Evolutionary conservation across 2,797 vertebrate species (phyloP).

Genomic region (Melanotaenia parkinsoni): DNA sequence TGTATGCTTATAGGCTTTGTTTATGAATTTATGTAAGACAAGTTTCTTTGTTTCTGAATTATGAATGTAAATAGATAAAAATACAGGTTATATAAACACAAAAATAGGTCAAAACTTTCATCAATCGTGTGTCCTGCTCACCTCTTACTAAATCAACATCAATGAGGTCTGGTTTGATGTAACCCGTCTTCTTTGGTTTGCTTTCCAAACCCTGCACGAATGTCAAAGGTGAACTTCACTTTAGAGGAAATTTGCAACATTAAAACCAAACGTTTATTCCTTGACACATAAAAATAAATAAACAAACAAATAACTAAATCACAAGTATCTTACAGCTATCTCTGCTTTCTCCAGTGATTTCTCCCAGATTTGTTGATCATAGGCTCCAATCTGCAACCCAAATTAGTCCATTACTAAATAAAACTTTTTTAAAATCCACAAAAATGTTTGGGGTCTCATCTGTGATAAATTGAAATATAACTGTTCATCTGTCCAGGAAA

Average conservation of each 20-base stretch:
- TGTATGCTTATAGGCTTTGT: not conserved
- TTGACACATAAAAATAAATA: conserved; percentile 3
- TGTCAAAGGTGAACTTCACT: not conserved
- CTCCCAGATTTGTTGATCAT: conserved; percentile 96
- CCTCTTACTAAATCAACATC: conserved; percentile 99
- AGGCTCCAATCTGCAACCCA: conserved; percentile 90
- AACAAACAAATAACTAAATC: not conserved
- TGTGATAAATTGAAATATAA: not conserved
- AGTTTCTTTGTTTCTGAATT: not conserved
- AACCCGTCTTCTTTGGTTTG: conserved; percentile 95
- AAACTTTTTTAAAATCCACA: no score
- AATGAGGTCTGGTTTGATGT: conserved; percentile 97
- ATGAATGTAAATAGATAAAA: not conserved
- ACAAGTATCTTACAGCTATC: conserved; percentile 84
- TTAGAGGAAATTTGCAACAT: not conserved
- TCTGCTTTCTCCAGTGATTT: conserved; percentile 91
- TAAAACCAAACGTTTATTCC: not conserved
- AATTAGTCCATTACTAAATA: conserved; percentile 18
- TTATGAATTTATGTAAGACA: not conserved
- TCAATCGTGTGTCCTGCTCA: conserved; percentile 62
- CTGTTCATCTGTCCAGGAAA: not conserved
- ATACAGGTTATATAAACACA: not conserved
- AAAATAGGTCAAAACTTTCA: not conserved
- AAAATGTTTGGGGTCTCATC: not conserved
- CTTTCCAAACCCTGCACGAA: conserved; percentile 89